These are phyloP conservation scores for Elachura formosa DNA, from an alignment of 2,113 vertebrate genomes.

Conservation along the genomic window DNA sequence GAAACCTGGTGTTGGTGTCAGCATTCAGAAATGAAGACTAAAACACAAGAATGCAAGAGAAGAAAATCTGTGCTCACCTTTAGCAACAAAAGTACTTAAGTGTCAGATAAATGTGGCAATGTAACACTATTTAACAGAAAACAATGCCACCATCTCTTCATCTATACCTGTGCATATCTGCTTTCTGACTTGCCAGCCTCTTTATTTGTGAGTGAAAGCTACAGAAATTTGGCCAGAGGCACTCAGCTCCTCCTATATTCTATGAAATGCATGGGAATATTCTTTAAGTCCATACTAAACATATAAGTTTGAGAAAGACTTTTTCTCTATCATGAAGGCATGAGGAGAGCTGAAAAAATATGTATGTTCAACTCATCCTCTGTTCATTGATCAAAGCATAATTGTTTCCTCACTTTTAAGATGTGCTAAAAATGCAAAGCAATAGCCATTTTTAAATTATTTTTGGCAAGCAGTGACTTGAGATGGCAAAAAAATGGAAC, in stretches of 20 bases:
- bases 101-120: neutral
- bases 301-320: neutral
- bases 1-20: neutral
- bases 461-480: neutral
- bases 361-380: neutral
- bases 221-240: neutral
- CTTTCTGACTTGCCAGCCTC: neutral
- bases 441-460: neutral
- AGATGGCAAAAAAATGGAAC: neutral
- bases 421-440: neutral
- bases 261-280: neutral
- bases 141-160: neutral
- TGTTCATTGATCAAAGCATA: neutral
- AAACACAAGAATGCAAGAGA: neutral
- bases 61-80: neutral
- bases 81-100: neutral
- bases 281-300: neutral
- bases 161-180: neutral
- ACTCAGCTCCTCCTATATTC: neutral
- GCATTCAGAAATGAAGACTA: neutral
- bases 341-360: neutral
- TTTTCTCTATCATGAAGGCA: neutral
- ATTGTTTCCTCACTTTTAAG: neutral
- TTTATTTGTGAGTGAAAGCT: neutral
- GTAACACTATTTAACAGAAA: neutral